phyloP scores from a whole-genome alignment of 2,888 invertebrate genomes.

The Panzeria rudis region DNA sequence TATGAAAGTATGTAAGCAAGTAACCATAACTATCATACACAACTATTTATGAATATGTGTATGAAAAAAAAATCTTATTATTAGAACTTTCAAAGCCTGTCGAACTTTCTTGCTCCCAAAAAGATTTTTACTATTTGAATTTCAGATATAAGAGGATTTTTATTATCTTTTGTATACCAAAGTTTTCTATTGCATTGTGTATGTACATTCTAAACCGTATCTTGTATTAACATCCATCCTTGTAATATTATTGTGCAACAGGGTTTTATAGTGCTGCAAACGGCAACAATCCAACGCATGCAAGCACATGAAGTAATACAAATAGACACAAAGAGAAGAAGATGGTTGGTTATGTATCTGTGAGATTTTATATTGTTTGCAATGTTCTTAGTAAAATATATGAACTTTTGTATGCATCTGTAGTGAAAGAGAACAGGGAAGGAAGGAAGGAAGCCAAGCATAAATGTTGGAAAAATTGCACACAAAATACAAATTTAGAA shows the following conservation, averaged over 20 bases:
- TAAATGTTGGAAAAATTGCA: neutral
- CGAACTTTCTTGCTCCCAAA: constrained; percentile 14
- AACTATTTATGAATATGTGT: neutral
- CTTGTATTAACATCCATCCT: constrained; percentile 40
- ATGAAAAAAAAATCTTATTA: neutral
- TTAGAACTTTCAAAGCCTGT: constrained; percentile 28
- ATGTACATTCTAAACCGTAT: constrained; percentile 13
- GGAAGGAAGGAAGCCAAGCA: constrained; percentile 17
- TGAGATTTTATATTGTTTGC: constrained; percentile 40
- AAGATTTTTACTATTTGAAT: constrained; percentile 32
- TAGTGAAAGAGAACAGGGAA: neutral
- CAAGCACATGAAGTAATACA: neutral
- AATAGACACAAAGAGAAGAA: constrained; percentile 9
- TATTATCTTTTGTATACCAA: constrained; percentile 31
- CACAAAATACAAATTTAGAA: no score
- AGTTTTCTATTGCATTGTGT: constrained; percentile 28
- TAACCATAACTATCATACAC: neutral
- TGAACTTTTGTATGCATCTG: constrained; percentile 23
- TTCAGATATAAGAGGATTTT: constrained; percentile 32
- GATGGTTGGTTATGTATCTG: constrained; percentile 27
- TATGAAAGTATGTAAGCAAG: no score
- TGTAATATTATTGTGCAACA: constrained; percentile 50
- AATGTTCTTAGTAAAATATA: constrained; percentile 40
- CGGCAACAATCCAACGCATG: constrained; percentile 2
- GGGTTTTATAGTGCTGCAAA: constrained; percentile 38